These are phyloP conservation scores for Protomyctophum bolini DNA, from an alignment of 2,113 vertebrate genomes.

Conservation along the genomic window DNA sequence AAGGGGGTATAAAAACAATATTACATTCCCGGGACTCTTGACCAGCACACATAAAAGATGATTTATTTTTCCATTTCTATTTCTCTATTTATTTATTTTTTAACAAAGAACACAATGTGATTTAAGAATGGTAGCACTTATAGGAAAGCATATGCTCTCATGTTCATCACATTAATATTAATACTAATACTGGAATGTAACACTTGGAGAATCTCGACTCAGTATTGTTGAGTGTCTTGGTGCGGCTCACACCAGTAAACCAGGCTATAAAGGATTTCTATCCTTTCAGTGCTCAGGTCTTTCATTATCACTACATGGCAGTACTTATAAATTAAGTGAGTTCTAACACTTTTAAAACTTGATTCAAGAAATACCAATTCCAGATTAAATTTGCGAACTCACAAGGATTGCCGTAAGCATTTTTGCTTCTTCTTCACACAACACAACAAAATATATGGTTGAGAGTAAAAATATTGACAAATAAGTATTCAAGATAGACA, in stretches of 20 bases:
- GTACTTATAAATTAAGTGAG: background rate
- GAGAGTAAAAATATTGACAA: conserved; percentile 3
- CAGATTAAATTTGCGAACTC: conserved; percentile 2
- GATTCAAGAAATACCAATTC: background rate
- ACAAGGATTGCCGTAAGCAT: conserved; percentile 11
- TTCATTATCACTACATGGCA: conserved; percentile 4
- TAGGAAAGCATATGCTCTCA: background rate
- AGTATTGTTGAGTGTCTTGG: background rate
- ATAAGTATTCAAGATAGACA: conserved; percentile 38
- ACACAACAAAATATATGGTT: conserved; percentile 11
- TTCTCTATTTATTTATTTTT: background rate
- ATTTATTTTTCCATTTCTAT: background rate
- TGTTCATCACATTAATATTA: background rate
- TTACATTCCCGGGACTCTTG: background rate
- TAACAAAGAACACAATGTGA: background rate
- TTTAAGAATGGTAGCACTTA: background rate
- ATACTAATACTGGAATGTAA: conserved; percentile 5
- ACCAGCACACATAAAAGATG: conserved; percentile 1
- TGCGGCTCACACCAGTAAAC: background rate
- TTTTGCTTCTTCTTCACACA: background rate
- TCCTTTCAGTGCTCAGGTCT: background rate
- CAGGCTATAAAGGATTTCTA: background rate
- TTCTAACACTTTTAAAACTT: background rate
- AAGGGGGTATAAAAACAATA: conserved; percentile 5
- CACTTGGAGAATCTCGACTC: background rate